These are phyloP conservation scores for Tetrao urogallus DNA, from an alignment of 2,113 vertebrate genomes.

Conservation along the genomic window DNA sequence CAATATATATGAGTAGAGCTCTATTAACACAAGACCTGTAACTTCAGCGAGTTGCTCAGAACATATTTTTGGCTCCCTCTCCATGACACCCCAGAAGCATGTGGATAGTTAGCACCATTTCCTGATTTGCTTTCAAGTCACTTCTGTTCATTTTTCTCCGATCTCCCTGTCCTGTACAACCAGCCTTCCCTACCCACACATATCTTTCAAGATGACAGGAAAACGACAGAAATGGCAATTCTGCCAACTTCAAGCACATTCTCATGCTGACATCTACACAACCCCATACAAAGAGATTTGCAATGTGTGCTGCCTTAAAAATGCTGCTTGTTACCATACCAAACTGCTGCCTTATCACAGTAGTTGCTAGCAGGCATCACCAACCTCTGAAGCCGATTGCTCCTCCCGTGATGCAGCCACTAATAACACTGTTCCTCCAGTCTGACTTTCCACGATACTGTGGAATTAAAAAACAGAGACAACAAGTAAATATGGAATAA, in stretches of 20 bases:
- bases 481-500: neutral
- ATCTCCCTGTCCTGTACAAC: neutral
- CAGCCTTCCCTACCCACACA: neutral
- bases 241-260: neutral
- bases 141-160: neutral
- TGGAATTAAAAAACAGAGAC: neutral
- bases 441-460: conserved; percentile 95
- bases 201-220: neutral
- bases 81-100: neutral
- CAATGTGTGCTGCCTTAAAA: neutral
- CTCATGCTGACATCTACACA: neutral
- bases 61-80: neutral
- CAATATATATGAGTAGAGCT: neutral
- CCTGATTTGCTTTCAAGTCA: neutral
- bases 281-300: neutral
- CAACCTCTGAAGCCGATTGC: conserved; percentile 93
- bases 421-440: conserved; percentile 96
- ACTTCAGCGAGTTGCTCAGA: neutral
- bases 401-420: conserved; percentile 95
- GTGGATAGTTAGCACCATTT: neutral
- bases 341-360: neutral
- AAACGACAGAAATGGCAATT: neutral
- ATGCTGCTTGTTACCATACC: fast-evolving
- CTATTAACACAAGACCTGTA: neutral
- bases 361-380: conserved; percentile 15